Evolutionary conservation across 2,888 invertebrate genomes (phyloP).

Genomic region (Camptogramma bilineatum): DNA sequence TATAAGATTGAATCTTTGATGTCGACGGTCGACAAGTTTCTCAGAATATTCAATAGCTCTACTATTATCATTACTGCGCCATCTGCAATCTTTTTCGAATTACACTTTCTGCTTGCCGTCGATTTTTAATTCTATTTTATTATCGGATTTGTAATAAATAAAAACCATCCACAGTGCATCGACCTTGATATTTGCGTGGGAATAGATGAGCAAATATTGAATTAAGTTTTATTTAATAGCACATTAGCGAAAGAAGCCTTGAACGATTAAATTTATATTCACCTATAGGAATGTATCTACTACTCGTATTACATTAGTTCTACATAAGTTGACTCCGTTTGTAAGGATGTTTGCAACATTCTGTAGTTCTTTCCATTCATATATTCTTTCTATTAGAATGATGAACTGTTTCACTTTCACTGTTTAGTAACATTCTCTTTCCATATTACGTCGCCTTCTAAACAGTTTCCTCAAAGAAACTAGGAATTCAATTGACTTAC

Average conservation of each 20-base stretch:
- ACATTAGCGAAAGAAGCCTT: conserved; percentile 26
- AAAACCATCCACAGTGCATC: conserved; percentile 46
- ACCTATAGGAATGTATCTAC: conserved; percentile 9
- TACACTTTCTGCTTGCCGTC: conserved; percentile 44
- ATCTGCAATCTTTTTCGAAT: conserved; percentile 56
- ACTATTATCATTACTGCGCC: conserved; percentile 54
- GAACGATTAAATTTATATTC: conserved; percentile 10
- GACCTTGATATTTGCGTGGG: conserved; percentile 58
- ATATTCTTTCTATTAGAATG: conserved; percentile 46
- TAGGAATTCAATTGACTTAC: conserved; percentile 42
- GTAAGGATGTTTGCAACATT: conserved; percentile 19
- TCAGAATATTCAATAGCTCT: conserved; percentile 46
- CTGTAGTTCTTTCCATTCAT: conserved; percentile 38
- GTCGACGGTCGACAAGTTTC: conserved; percentile 49
- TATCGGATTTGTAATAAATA: conserved; percentile 51
- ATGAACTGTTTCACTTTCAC: conserved; percentile 55
- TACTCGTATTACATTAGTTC: conserved; percentile 11
- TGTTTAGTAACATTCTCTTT: conserved; percentile 49
- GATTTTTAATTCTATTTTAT: conserved; percentile 46
- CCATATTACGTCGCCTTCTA: conserved; percentile 31
- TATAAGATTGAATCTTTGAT: conserved; percentile 40
- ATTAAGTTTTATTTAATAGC: conserved; percentile 25
- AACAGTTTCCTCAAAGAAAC: conserved; percentile 39
- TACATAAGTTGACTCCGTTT: neutral
- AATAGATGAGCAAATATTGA: conserved; percentile 38